These are phyloP conservation scores for Hypolimnas misippus DNA, from an alignment of 2,888 invertebrate species.

Conservation along the genomic window DNA sequence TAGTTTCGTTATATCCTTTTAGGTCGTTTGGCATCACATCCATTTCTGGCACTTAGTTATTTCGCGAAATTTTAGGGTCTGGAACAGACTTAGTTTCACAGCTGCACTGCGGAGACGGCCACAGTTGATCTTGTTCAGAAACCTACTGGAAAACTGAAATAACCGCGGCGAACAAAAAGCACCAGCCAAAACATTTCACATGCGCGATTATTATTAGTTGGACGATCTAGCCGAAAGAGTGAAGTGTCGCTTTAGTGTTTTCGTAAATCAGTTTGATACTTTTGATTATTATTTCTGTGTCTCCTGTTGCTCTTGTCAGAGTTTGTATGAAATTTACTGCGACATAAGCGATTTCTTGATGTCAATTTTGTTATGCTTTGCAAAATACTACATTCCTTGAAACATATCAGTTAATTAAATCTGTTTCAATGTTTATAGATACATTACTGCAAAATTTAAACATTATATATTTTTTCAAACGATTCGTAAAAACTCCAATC, in stretches of 20 bases:
- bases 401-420: conserved; percentile 25
- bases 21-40: conserved; percentile 48
- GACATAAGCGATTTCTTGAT: conserved; percentile 58
- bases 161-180: conserved; percentile 83
- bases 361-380: conserved; percentile 54
- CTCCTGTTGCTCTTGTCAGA: conserved; percentile 28
- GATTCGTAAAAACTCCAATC: no score
- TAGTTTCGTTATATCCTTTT: conserved; percentile 53
- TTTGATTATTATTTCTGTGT: conserved; percentile 4
- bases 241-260: conserved; percentile 74
- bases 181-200: conserved; percentile 84
- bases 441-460: no score
- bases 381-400: conserved; percentile 49
- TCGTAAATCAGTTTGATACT: conserved; percentile 58
- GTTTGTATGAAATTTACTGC: conserved; percentile 51
- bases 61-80: conserved; percentile 24
- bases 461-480: no score
- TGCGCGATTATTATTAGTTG: conserved; percentile 83
- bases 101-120: conserved; percentile 73
- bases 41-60: conserved; percentile 21
- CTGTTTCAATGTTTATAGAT: background rate
- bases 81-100: conserved; percentile 42
- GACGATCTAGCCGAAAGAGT: conserved; percentile 82
- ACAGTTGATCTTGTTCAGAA: conserved; percentile 80
- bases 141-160: conserved; percentile 84